Percentiles rank a stretch among this genome's conserved stretches.
Conservation (phyloP, 2,113 vertebrate genomes). For the Equus quagga region DNA sequence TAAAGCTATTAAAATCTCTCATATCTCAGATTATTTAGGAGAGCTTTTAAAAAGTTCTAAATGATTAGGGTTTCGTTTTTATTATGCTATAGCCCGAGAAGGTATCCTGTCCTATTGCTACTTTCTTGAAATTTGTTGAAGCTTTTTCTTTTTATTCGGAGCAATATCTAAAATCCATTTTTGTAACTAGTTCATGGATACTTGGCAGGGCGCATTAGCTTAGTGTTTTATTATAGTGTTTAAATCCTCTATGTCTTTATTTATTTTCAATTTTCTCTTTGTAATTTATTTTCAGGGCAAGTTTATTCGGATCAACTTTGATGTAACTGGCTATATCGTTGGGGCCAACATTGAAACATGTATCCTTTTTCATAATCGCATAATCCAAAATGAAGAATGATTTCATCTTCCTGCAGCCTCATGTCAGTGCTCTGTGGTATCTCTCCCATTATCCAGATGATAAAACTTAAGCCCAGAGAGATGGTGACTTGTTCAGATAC, state of each 20-base stretch:
- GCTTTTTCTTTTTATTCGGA: not conserved
- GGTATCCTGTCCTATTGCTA: not conserved
- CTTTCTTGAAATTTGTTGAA: not conserved
- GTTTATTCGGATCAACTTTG: constrained; percentile 99
- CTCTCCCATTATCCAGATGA: not conserved
- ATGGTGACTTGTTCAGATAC: not conserved
- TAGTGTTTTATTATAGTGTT: not conserved
- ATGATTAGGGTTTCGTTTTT: not conserved
- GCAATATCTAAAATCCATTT: not conserved
- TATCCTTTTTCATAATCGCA: constrained; percentile 90
- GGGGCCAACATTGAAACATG: constrained; percentile 99
- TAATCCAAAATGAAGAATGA: not conserved
- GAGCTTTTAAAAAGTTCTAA: not conserved
- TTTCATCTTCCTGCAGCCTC: not conserved
- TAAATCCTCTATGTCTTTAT: not conserved
- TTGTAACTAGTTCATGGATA: not conserved
- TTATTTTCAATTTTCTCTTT: constrained; percentile 40
- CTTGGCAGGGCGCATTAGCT: not conserved
- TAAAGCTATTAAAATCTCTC: not conserved
- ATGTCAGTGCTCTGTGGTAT: not conserved
- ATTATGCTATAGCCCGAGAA: not conserved
- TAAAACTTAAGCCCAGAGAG: not conserved
- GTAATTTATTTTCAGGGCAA: constrained; percentile 92
- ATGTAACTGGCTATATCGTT: constrained; percentile 98
- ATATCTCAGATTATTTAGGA: constrained; percentile 31